Base-by-base conservation (phyloP, 2,113 vertebrate species). In the Gobio gobio region DNA sequence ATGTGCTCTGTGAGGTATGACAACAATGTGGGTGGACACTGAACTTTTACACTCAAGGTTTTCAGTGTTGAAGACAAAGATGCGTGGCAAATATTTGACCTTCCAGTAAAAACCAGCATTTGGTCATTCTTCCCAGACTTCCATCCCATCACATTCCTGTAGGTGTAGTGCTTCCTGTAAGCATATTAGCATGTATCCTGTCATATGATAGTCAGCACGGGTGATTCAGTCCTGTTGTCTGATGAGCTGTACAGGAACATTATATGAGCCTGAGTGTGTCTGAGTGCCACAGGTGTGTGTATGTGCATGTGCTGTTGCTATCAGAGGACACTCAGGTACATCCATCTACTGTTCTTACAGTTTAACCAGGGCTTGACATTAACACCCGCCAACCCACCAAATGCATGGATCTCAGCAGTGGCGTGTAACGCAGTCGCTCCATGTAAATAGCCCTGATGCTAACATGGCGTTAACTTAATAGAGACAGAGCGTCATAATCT, bases 221-320 rank as follows among this genome's bases (percentile, higher is more conserved):
- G 91, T 61, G 47, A 24, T 47, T 26, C 45, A 22, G 61, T 90
- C 78, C 87, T 92, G 93, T 79, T 92, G 91, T 90, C 86, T 89
- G 92, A 95, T 93, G 92, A 93, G 92, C 91, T 64, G 51, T 64
- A 85, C 93, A 92, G 92, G 92, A 56, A 92, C 6, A 94, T 84
- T 51, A 66, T 54, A 86, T 90, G 89, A 29, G 36, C 14, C 78
- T 58, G 82, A 22, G 85, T 47, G 85, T 74, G 14, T 82, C 76
- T 86, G 90, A 83, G 90, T 24, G 47, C 40, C n/a, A 22, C 51
- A 51, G 36, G 9, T 10, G 18, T 54, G 16, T 64, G 10, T 22
- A 88, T 87, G 22, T 3, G 13, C 13, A 36, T 6, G 81, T 90
- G 82, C 85, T 91, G 90, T 24, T 86, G 49, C 85, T 70, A 47